Base-by-base conservation (phyloP, 2,888 invertebrate genomes). In the Crossocerus cetratus region DNA sequence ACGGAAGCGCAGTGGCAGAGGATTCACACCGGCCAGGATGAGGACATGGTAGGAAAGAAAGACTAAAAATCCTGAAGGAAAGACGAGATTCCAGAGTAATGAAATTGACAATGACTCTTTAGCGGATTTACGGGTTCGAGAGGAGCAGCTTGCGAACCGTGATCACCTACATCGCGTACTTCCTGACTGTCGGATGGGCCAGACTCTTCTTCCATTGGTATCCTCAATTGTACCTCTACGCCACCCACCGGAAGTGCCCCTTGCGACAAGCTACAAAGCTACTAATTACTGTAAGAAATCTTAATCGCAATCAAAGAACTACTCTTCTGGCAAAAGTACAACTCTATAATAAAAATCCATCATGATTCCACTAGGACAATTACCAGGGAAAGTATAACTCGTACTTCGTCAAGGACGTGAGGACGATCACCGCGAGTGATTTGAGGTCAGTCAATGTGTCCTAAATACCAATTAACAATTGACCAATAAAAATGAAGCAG, bases 191-290 rank as follows among this genome's bases (percentile, higher is more conserved):
- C 11, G 93, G 93, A 16, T 84, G 92, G 45, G 86, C 94, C 56
- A 90, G 93, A 21, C 90, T 94, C 44, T 87, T 93, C 63, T 93
- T 93, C 86, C 93, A 93, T 83, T 94, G 94, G 93, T 92, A 92
- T 86, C 93, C 93, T 1, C 91, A 92, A 57, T 91, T 92, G 84
- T 89, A 91, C 86, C 86, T 94, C 44, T 90, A 91, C 76, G 90
- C 91, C 43, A 93, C 93, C 8, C 92, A 93, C 81, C 87, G 84
- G 61, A 89, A 86, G 75, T 92, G 92, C 79, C 81, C 90, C 11
- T 87, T 93, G 61, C 84, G 80, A 23, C 84, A 89, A 42, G 93
- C 93, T 0, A 91, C 92, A 4, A 91, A 91, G 82, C 89, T 94
- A 61, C 87, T 93, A 23, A 88, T 93, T 59, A 90, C 91, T 87